A percentile compares a stretch with the other conserved stretches of the same genome.
Conservation (phyloP, 2,113 vertebrate species). For the Prunella fulvescens region DNA sequence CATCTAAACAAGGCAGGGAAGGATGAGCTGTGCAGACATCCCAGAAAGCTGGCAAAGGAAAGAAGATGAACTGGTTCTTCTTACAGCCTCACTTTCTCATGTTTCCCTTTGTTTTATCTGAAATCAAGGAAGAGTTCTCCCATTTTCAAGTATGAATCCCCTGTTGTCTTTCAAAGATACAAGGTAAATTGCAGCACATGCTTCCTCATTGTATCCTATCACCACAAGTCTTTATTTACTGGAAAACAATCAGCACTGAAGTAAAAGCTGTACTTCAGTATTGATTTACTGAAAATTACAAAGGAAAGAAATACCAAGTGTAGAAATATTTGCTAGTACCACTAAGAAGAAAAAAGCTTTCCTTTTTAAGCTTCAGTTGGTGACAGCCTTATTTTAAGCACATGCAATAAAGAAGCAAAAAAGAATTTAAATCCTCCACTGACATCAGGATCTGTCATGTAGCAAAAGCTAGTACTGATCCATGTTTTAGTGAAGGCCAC, state of each 20-base stretch:
- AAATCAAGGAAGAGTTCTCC: neutral
- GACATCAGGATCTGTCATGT: neutral
- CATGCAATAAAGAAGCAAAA: neutral
- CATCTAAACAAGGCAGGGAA: neutral
- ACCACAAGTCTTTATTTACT: neutral
- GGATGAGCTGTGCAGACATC: neutral
- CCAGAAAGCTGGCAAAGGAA: neutral
- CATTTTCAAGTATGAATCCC: neutral
- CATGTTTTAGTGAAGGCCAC: neutral
- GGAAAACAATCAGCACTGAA: neutral
- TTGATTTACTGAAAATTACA: neutral
- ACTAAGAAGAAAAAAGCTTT: neutral
- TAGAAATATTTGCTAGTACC: neutral
- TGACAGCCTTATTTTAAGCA: neutral
- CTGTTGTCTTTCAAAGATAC: neutral
- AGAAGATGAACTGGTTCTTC: neutral
- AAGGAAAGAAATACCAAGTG: neutral
- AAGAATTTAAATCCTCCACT: neutral
- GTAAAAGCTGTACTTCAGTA: neutral
- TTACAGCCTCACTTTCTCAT: neutral
- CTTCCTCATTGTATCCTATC: neutral
- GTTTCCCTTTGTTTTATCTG: neutral
- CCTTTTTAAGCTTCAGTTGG: neutral
- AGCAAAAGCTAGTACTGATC: neutral
- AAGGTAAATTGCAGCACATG: accelerated